Conservation (phyloP, 2,797 vertebrate genomes). For the Aselliscus stoliczkanus region DNA sequence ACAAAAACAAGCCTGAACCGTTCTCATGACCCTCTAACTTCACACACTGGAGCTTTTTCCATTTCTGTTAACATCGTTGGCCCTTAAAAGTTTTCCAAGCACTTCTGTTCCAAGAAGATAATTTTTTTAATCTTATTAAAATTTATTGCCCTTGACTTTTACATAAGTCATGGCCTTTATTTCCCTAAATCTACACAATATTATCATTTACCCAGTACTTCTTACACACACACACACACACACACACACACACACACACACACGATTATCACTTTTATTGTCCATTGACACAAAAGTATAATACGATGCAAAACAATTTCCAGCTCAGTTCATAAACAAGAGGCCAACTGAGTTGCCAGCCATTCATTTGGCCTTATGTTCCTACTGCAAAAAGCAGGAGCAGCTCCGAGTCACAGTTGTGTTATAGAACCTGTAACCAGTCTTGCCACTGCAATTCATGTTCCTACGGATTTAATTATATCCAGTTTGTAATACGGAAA, state of each 20-base stretch:
- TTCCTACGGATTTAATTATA: not conserved
- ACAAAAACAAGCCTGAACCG: not conserved
- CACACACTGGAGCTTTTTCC: not conserved
- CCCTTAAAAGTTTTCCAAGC: not conserved
- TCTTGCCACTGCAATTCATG: not conserved
- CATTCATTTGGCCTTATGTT: not conserved
- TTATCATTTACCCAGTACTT: not conserved
- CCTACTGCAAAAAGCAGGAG: not conserved
- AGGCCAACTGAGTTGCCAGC: not conserved
- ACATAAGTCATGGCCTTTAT: not conserved
- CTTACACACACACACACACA: not conserved
- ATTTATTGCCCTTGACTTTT: slow-evolving; percentile 10
- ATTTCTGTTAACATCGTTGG: not conserved
- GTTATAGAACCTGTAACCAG: not conserved
- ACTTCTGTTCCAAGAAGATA: not conserved
- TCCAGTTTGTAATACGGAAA: not conserved
- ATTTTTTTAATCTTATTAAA: not conserved
- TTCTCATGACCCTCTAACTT: not conserved
- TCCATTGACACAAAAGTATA: not conserved
- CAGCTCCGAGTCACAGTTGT: not conserved
- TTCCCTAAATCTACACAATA: not conserved
- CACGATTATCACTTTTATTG: not conserved
- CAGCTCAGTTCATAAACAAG: not conserved
- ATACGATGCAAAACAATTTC: not conserved
- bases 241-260: not conserved